A percentile compares a stretch with the other conserved stretches of the same genome.
Conservation (phyloP, 2,888 invertebrate genomes). For the Stenodera caucasica region DNA sequence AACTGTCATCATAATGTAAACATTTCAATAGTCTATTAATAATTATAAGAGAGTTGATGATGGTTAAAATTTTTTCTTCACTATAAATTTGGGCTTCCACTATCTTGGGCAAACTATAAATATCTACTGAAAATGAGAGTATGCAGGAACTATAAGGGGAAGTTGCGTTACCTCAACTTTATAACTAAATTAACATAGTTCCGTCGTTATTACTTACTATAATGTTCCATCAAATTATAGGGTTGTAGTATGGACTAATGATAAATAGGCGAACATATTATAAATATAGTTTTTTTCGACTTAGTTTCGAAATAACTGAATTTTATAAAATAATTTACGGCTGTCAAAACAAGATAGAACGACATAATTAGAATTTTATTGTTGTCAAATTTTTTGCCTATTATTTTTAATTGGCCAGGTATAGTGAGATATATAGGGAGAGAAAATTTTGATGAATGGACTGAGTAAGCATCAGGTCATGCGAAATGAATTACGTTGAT, state of each 20-base stretch:
- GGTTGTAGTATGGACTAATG: conserved; percentile 29
- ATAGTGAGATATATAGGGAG: neutral
- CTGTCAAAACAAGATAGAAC: too few relatives aligned
- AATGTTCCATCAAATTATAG: conserved; percentile 36
- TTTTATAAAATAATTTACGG: too few relatives aligned
- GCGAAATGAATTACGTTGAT: conserved; percentile 1
- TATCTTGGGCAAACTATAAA: conserved; percentile 10
- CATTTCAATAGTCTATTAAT: too few relatives aligned
- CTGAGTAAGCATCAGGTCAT: neutral
- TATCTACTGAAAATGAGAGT: conserved; percentile 15
- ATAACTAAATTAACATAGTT: conserved; percentile 54
- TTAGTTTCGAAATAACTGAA: too few relatives aligned
- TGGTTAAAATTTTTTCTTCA: conserved; percentile 11
- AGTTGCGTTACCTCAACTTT: conserved; percentile 46
- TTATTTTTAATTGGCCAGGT: neutral
- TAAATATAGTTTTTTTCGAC: too few relatives aligned
- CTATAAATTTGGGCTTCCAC: conserved; percentile 2
- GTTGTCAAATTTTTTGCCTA: neutral
- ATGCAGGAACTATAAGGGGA: conserved; percentile 30
- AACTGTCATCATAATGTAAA: too few relatives aligned
- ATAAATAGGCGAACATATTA: conserved; percentile 12
- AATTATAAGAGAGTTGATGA: neutral
- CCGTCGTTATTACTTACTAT: conserved; percentile 42
- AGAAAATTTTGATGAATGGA: conserved; percentile 2
- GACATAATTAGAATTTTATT: neutral